phyloP scores from a whole-genome alignment of 2,888 invertebrate species.

The Perizoma affinitatum region DNA sequence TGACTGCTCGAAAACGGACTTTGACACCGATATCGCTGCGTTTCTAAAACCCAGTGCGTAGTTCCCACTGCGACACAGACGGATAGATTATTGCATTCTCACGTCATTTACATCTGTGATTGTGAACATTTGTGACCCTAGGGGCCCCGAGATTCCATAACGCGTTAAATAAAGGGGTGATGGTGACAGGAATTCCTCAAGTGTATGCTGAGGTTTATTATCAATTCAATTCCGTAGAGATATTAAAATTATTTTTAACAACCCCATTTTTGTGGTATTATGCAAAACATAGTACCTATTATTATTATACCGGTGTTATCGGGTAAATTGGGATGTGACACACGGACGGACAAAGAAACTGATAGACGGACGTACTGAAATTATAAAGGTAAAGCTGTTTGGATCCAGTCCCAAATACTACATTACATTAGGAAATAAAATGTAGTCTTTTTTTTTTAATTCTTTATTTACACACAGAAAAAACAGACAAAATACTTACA shows the following conservation, averaged over 20 bases:
- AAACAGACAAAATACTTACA: too few relatives aligned
- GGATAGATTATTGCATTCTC: slow-evolving; percentile 68
- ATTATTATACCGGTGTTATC: background rate
- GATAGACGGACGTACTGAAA: too few relatives aligned
- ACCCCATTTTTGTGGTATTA: background rate
- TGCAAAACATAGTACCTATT: too few relatives aligned
- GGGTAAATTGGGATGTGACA: too few relatives aligned
- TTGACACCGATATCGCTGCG: slow-evolving; percentile 13
- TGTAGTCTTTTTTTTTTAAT: too few relatives aligned
- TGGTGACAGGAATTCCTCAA: slow-evolving; percentile 16
- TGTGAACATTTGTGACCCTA: slow-evolving; percentile 51
- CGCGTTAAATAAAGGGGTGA: slow-evolving; percentile 30
- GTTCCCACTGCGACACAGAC: slow-evolving; percentile 19
- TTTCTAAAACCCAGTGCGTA: slow-evolving; percentile 46
- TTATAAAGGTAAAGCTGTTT: too few relatives aligned
- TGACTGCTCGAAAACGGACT: too few relatives aligned
- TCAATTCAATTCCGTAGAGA: background rate
- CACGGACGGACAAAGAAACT: too few relatives aligned
- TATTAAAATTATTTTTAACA: too few relatives aligned
- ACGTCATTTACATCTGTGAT: slow-evolving; percentile 68
- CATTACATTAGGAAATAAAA: too few relatives aligned
- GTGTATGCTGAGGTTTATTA: slow-evolving; percentile 8
- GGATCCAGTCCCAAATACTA: too few relatives aligned
- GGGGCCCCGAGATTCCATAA: slow-evolving; percentile 8
- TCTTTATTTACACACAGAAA: too few relatives aligned